phyloP scores from a whole-genome alignment of 2,888 invertebrate genomes.

The Plebejus melissa region DNA sequence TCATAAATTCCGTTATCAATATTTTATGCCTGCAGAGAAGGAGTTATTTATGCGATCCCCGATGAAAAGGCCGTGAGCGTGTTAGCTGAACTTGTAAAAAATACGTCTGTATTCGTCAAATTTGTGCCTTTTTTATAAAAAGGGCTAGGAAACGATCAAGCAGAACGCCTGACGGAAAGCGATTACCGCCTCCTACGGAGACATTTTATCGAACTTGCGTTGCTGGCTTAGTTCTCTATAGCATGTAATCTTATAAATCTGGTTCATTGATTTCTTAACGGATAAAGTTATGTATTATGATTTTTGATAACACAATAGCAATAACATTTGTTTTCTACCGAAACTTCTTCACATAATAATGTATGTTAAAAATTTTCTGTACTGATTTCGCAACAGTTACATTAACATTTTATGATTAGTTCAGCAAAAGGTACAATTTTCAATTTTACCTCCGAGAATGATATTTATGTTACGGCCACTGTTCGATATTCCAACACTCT shows the following conservation, averaged over 20 bases:
- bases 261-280: too few species aligned
- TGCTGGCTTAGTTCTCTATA: too few species aligned
- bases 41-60: conserved; percentile 30
- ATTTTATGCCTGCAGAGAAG: conserved; percentile 64
- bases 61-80: background rate
- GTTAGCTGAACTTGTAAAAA: background rate
- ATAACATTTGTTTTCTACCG: too few species aligned
- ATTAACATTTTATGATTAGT: conserved; percentile 3
- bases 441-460: background rate
- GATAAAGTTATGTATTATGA: too few species aligned
- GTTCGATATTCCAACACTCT: conserved; percentile 67
- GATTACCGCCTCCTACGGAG: background rate
- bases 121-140: background rate
- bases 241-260: too few species aligned
- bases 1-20: conserved; percentile 76
- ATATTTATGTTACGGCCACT: conserved; percentile 33
- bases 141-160: background rate
- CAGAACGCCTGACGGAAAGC: background rate
- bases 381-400: background rate
- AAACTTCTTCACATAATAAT: too few species aligned
- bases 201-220: background rate
- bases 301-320: too few species aligned
- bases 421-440: background rate
- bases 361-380: too few species aligned
- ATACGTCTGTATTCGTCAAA: background rate